Conservation (phyloP, 1,140 invertebrate genomes). For the Scaptomyza montana region DNA sequence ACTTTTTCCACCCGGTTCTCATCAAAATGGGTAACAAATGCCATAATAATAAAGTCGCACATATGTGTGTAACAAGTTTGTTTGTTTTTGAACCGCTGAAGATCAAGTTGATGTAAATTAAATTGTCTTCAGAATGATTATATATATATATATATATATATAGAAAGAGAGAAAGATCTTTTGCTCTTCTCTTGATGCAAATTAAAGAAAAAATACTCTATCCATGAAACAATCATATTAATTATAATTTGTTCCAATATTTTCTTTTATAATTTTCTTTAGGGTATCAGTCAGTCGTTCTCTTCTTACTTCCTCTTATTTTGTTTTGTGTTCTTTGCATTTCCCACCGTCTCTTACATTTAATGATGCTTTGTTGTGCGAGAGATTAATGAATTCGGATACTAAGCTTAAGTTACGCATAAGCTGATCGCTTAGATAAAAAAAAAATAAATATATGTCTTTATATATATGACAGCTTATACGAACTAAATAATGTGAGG, state of each 20-base stretch:
- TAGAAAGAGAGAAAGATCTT: background rate
- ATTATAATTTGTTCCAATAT: too few relatives aligned
- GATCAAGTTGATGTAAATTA: too few relatives aligned
- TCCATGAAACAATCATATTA: background rate
- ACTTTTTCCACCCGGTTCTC: slow-evolving; percentile 11
- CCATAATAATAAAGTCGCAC: background rate
- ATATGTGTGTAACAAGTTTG: background rate
- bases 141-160: too few relatives aligned
- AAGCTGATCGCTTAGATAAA: slow-evolving; percentile 8
- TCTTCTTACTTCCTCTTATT: background rate
- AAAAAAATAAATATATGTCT: slow-evolving; percentile 33
- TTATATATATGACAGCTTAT: slow-evolving; percentile 5
- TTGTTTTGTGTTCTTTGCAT: slow-evolving; percentile 31
- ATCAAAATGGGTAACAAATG: slow-evolving; percentile 6
- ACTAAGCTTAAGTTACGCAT: slow-evolving; percentile 60
- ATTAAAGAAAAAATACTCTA: too few relatives aligned
- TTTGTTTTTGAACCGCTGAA: too few relatives aligned
- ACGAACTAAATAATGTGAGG: slow-evolving; percentile 2
- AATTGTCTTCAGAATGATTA: too few relatives aligned
- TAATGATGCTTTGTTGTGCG: slow-evolving; percentile 38
- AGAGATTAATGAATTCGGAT: slow-evolving; percentile 73
- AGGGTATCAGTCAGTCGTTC: background rate
- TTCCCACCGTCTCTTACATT: slow-evolving; percentile 51
- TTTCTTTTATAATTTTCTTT: background rate
- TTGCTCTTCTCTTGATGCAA: background rate